These are phyloP conservation scores for Euzophera pinguis DNA, from an alignment of 2,888 invertebrate genomes.

Conservation along the genomic window DNA sequence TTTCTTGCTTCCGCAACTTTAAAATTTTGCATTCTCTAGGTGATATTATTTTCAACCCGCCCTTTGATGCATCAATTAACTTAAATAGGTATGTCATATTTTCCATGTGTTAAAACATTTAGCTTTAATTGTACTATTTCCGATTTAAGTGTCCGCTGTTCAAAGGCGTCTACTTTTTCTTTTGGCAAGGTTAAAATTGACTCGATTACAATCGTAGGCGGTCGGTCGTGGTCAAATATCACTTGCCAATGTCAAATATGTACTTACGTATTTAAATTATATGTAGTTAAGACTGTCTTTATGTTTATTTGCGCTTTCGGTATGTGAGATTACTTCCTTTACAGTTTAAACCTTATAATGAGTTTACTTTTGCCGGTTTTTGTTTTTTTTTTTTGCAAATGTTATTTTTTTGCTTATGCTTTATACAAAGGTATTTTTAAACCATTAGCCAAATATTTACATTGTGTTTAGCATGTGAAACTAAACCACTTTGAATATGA, in stretches of 20 bases:
- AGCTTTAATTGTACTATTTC: background rate
- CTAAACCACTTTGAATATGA: no score
- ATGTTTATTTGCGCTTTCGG: background rate
- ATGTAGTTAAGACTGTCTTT: conserved; percentile 6
- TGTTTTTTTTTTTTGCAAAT: background rate
- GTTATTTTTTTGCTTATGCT: background rate
- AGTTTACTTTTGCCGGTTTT: no score
- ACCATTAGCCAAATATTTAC: no score
- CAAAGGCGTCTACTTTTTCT: conserved; percentile 20
- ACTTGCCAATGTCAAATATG: conserved; percentile 7
- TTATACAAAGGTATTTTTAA: no score
- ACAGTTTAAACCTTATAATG: background rate
- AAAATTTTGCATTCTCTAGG: no score
- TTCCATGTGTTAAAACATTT: no score
- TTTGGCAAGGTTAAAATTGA: conserved; percentile 16
- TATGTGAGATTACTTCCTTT: conserved; percentile 1
- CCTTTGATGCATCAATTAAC: no score
- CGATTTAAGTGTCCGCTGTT: conserved; percentile 10
- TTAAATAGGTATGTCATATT: no score
- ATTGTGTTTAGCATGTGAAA: no score
- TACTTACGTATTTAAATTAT: conserved; percentile 2
- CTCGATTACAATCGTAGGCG: conserved; percentile 9
- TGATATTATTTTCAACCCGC: no score
- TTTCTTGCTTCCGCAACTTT: no score
- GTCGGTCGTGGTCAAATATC: conserved; percentile 9